Evolutionary conservation across 2,797 vertebrate genomes (phyloP), one percentile per base, ranked within the genome.

Genomic region (Ptychadena robeensis): DNA sequence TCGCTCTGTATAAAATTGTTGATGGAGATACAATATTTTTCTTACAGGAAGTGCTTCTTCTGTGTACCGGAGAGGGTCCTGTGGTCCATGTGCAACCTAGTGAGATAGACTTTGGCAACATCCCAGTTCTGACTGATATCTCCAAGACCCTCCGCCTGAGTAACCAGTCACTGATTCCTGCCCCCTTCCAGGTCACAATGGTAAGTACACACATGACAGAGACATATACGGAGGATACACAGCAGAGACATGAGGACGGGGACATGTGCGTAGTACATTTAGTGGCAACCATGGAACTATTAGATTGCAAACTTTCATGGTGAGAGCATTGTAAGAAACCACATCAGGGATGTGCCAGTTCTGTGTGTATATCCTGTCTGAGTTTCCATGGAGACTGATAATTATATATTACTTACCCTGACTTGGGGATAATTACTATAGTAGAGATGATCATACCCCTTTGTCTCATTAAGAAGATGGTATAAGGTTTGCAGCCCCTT

Each of bases 81-180:
- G 86, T 94, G 9, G 87, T 98, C 83, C 89, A 92, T 0, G 30
- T 94, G 34, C 85, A 86, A n/a, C 90, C 83, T 0, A 68, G 67
- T 9, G 82, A 93, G 76, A 22, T 98, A 25, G 86, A 96, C 32
- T 98, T 97, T 27, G 96, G 96, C 75, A 88, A 0, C 44, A 92
- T 97, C 88, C 92, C 89, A 0, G 94, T 95, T 44, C 88, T 97
- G 10, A 92, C 81, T 8, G 94, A 96, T 68, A 48, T 86, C 15
- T 85, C 89, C 31, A 90, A 37, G 89, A 85, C 37, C 0, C 85
- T 99, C 70, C 80, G 32, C 9, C 92, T 98, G 22, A 90, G 88
- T 25, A 99, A 96, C 79, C 89, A 94, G 48, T 93, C 92, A 27
- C 90, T 93, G 0, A 91, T 95, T 76, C 90, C 95, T 0, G 93